phyloP scores from a whole-genome alignment of 1,140 invertebrate species.

The Heliconius himera region DNA sequence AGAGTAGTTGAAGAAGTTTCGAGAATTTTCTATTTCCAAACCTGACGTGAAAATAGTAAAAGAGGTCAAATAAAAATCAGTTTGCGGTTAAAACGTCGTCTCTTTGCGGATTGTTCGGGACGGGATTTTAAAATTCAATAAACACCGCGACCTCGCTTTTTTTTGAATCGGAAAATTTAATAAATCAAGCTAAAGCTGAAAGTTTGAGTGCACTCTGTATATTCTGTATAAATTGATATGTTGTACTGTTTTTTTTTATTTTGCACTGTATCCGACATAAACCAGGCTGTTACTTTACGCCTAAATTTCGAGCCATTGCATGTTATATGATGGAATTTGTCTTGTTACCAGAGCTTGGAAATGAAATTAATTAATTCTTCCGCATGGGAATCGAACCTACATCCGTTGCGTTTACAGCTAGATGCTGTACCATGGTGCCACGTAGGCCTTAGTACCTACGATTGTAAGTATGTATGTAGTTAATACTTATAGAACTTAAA shows the following conservation, averaged over 20 bases:
- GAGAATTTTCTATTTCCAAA: slow-evolving; percentile 24
- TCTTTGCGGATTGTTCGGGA: slow-evolving; percentile 23
- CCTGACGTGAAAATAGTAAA: slow-evolving; percentile 22
- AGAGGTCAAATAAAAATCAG: slow-evolving; percentile 19
- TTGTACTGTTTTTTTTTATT: not conserved
- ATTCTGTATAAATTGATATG: not conserved
- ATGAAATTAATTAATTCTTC: not conserved
- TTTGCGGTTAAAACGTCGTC: slow-evolving; percentile 10
- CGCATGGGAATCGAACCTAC: not conserved
- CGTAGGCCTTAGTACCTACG: not conserved
- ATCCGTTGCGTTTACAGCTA: not conserved
- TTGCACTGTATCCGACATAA: no score
- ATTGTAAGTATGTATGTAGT: no score
- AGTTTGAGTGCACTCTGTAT: slow-evolving; percentile 16
- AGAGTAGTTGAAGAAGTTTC: slow-evolving; percentile 17
- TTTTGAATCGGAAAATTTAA: slow-evolving; percentile 19
- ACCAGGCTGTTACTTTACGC: not conserved
- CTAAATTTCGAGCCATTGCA: not conserved
- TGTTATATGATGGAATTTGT: not conserved
- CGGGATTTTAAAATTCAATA: slow-evolving; percentile 32
- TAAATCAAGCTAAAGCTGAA: slow-evolving; percentile 15
- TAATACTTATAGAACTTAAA: no score
- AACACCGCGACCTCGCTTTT: slow-evolving; percentile 23
- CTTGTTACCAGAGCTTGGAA: not conserved
- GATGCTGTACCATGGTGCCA: not conserved